Evolutionary conservation across 2,113 vertebrate species (phyloP).

Genomic region (Platanista minor): DNA sequence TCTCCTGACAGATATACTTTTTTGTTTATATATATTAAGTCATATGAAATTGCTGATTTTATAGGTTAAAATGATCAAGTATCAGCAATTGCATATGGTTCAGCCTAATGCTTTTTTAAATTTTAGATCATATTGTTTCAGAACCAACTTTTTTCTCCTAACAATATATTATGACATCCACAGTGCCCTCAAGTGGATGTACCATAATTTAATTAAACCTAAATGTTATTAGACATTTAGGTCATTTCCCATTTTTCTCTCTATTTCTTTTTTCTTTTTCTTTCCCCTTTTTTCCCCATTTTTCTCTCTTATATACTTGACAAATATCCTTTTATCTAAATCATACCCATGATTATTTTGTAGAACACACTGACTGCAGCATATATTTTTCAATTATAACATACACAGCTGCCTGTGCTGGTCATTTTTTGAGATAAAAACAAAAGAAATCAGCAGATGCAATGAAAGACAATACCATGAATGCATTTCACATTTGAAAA

Average conservation of each 20-base stretch:
- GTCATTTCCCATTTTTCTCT: slow-evolving; percentile 8
- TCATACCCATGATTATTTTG: neutral
- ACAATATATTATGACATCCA: slow-evolving; percentile 6
- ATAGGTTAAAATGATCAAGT: neutral
- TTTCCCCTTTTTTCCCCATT: neutral
- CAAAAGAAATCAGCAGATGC: slow-evolving; percentile 6
- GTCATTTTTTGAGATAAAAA: neutral
- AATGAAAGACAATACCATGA: neutral
- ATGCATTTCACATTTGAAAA: slow-evolving; percentile 12
- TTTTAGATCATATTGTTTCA: neutral
- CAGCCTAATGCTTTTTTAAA: neutral
- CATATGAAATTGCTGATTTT: slow-evolving; percentile 3
- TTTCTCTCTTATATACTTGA: neutral
- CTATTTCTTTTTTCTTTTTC: neutral
- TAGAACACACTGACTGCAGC: neutral
- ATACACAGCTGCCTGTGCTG: neutral
- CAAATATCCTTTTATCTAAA: slow-evolving; percentile 28
- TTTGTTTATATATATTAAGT: neutral
- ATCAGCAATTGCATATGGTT: neutral
- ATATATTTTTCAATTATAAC: neutral
- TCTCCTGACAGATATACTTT: neutral
- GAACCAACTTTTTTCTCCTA: neutral
- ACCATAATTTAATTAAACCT: slow-evolving; percentile 1
- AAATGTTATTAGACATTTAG: neutral
- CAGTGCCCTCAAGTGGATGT: neutral